Base-by-base conservation (phyloP, 2,888 invertebrate species). In the Sphaerophoria taeniata region DNA sequence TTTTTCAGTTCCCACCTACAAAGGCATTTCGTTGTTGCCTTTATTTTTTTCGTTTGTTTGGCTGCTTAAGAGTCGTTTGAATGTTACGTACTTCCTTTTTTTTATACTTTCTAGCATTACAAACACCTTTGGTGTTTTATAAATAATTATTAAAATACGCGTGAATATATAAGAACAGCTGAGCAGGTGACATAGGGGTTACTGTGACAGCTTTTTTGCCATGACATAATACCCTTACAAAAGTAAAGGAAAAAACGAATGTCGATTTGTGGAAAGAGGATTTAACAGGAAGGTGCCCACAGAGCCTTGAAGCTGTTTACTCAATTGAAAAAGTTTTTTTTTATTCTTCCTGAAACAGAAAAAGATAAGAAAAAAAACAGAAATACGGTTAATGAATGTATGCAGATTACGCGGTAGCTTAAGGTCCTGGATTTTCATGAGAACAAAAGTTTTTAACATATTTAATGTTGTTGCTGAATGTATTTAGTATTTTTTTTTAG, bases 121-220 rank as follows among this genome's bases (percentile, higher is more conserved):
- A 67, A 74, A 74, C 65, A 74, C 74, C 74, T 74, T 74, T 65
- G 65, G 39, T 39, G 74, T 51, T 74, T 56, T 74, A 65, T 74
- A 65, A 74, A 67, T 74, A 65, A 65, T 67, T 67, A 74, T 65
- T 74, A 56, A 65, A 47, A 47, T 56, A 56, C 60, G 60, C 61
- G 43, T 72, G 72, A 61, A 72, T 43, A 43, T 9, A 43, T 24
- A 43, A 51, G 60, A 61, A 31, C 51, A 43, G 14, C 31, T 39
- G 60, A 61, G 14, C 51, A 31, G 31, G 24, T 72, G 72, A 72
- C 72, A 53, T 43, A 24, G 72, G 61, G 61, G 60, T 72, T 65
- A 65, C 65, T 49, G 36, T 65, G 65, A 65, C 63, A 49, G 63
- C 33, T 47, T 34, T 49, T 43, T 49, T 16, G 16, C 49, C 16